Percentiles rank a stretch among this genome's conserved stretches.
Conservation (phyloP, 2,888 invertebrate genomes). For the Dryocosmus kuriphilus region DNA sequence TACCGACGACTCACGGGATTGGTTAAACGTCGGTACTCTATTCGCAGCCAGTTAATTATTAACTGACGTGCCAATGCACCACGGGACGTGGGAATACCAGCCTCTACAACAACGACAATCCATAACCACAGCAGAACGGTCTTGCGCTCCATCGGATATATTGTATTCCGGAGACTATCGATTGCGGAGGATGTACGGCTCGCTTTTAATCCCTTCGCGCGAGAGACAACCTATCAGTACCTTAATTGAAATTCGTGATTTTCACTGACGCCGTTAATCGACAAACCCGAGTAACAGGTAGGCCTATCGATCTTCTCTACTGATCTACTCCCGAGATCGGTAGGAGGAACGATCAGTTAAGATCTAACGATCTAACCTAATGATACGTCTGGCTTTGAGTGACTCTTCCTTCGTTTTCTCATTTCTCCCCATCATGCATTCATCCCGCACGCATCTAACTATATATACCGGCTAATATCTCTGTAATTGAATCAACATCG, state of each 20-base stretch:
- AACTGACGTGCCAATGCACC: constrained; percentile 40
- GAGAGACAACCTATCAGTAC: background rate
- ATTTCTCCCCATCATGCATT: constrained; percentile 6
- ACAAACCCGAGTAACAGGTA: background rate
- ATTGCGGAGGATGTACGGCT: constrained; percentile 27
- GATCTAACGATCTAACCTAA: constrained; percentile 21
- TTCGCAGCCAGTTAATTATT: constrained; percentile 55
- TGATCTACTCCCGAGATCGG: constrained; percentile 11
- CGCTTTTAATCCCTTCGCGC: constrained; percentile 17
- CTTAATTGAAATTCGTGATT: constrained; percentile 33
- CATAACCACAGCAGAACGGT: constrained; percentile 21
- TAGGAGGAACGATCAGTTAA: constrained; percentile 13
- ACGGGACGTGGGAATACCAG: constrained; percentile 39
- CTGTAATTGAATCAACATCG: constrained; percentile 30
- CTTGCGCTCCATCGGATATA: constrained; percentile 22
- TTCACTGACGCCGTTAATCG: constrained; percentile 28
- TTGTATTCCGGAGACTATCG: constrained; percentile 31
- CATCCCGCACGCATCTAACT: constrained; percentile 17
- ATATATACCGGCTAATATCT: constrained; percentile 7
- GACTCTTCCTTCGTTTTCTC: background rate
- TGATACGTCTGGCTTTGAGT: constrained; percentile 32
- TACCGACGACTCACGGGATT: constrained; percentile 38
- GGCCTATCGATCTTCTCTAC: constrained; percentile 10
- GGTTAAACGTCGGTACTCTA: constrained; percentile 48
- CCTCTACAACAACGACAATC: constrained; percentile 36